Percentiles rank a stretch among this genome's conserved stretches.
phyloP scores from a whole-genome alignment of 2,888 invertebrate genomes.

The Aphidoletes aphidimyza region DNA sequence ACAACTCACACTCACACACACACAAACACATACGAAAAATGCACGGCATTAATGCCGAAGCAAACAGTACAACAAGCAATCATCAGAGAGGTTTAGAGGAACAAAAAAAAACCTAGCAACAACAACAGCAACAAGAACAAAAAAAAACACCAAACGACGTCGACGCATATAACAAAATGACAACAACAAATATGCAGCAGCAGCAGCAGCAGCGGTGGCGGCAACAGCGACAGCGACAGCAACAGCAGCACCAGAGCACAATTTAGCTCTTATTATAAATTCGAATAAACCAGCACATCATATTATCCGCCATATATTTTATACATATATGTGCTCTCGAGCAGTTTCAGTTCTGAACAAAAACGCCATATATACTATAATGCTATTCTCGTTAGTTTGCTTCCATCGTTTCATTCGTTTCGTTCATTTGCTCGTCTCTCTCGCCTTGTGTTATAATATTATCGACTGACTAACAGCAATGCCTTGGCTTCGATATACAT shows the following conservation, averaged over 20 bases:
- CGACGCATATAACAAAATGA: constrained; percentile 47
- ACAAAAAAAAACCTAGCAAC: background rate
- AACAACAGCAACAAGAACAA: background rate
- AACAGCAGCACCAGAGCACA: background rate
- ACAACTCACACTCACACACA: too few species aligned
- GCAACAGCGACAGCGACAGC: background rate
- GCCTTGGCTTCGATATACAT: constrained; percentile 30
- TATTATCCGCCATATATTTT: constrained; percentile 51
- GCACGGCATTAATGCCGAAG: constrained; percentile 41
- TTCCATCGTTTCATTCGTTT: constrained; percentile 17
- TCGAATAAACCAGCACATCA: constrained; percentile 51
- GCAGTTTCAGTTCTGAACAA: constrained; percentile 2
- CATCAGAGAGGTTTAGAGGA: constrained; percentile 46
- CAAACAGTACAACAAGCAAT: constrained; percentile 46
- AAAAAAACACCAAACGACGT: constrained; percentile 21
- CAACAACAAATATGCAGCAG: constrained; percentile 34
- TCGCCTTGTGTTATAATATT: constrained; percentile 9
- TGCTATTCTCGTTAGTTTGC: constrained; percentile 43
- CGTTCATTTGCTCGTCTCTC: constrained; percentile 18
- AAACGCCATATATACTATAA: constrained; percentile 32
- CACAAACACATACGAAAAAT: constrained; percentile 8
- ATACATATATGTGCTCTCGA: constrained; percentile 47
- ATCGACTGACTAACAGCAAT: constrained; percentile 51
- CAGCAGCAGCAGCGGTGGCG: background rate
- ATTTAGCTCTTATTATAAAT: constrained; percentile 51